Evolutionary conservation across 2,888 invertebrate species (phyloP).

Genomic region (Hybos culiciformis): DNA sequence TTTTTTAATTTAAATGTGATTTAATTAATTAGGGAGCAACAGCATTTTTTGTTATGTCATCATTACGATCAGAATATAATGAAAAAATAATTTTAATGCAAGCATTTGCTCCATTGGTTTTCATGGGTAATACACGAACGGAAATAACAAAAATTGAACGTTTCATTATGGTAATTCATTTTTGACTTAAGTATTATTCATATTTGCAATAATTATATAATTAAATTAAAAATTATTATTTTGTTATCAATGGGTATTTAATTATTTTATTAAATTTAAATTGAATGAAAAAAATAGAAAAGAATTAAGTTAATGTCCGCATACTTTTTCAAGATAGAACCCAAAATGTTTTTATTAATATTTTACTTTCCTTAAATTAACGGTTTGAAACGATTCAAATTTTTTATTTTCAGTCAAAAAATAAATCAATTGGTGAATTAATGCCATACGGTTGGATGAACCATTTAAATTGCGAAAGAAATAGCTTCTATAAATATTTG

Average conservation of each 20-base stretch:
- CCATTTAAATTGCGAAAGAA: not conserved
- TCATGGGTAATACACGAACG: constrained; percentile 28
- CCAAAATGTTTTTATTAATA: too few species aligned
- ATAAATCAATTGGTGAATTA: not conserved
- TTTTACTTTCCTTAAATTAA: too few species aligned
- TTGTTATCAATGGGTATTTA: not conserved
- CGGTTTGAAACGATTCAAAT: too few species aligned
- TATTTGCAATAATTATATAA: not conserved
- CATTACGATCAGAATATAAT: constrained; percentile 50
- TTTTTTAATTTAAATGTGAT: not conserved
- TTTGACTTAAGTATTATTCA: not conserved
- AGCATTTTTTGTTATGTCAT: constrained; percentile 50
- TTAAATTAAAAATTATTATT: not conserved
- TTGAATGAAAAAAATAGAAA: too few species aligned
- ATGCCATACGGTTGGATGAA: constrained; percentile 1
- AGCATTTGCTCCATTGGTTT: constrained; percentile 57
- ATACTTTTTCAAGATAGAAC: too few species aligned
- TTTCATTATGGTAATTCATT: not conserved
- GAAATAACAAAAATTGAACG: not conserved
- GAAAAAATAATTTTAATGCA: constrained; percentile 50
- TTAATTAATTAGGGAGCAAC: constrained; percentile 47
- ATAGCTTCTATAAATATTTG: constrained; percentile 18
- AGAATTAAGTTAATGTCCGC: too few species aligned
- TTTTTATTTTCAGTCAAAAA: not conserved
- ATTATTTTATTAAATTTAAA: too few species aligned